Evolutionary conservation across 1,140 invertebrate genomes (phyloP), one percentile per base, ranked within the genome.

Genomic region (Drosophila sp.): DNA sequence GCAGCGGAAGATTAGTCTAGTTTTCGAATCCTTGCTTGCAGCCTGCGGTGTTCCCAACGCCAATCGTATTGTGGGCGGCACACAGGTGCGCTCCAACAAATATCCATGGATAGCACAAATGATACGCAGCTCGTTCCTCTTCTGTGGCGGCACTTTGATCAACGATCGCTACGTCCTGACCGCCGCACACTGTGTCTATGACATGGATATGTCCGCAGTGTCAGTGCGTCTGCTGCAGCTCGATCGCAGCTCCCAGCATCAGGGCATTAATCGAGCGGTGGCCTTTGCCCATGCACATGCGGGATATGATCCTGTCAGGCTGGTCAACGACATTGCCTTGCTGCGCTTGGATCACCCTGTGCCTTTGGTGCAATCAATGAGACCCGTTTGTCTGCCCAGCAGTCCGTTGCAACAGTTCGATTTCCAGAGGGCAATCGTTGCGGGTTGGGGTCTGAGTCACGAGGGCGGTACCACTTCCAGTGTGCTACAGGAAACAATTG

Each of bases 391-490:
- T 91, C 92, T 98, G 41, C 97, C 97, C 40, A 78, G 45, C 54
- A 61, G 61, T 29, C 48, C 48, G 11, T n/a, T 51, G 16, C 90
- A 91, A 29, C 75, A 73, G 41, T 91, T 90, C 21, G 90, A 91
- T 61, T 83, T 76, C 48, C 86, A 91, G 51, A 70, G 74, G 72
- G 89, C 89, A 9, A 72, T 83, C 32, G 78, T 86, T 2, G 96
- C 97, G 6, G 97, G 97, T 4, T 98, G 97, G 97, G 97, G 97
- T 5, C 95, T 96, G 1, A 96, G 96, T 2, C 94, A 95, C 72
- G 96, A 97, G 92, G 95, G 96, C n/a, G 97, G 96, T 1, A 94
- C 94, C 71, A 96, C 97, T 76, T 97, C 96, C 78, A 96, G 95
- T n/a, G 93, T 95, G 7, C 95, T 97, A 82, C 93, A 96, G 65